Evolutionary conservation across 2,888 invertebrate genomes (phyloP).

Genomic region (Carterocephalus palaemon): DNA sequence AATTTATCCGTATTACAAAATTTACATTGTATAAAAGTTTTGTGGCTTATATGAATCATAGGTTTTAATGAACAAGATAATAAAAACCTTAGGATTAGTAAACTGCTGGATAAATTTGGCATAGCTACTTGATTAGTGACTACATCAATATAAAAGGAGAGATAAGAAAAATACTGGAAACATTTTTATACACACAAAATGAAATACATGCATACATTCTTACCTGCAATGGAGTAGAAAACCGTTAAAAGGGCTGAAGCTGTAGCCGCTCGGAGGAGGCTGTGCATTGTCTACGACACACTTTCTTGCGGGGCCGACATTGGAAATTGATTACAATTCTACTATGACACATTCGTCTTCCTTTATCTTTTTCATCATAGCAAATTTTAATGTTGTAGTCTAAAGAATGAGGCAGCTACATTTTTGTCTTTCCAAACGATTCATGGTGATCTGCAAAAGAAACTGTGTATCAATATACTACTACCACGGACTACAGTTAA

Average conservation of each 20-base stretch:
- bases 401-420: slow-evolving; percentile 1
- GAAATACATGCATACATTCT: no score
- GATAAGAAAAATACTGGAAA: no score
- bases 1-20: no score
- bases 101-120: no score
- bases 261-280: slow-evolving; percentile 63
- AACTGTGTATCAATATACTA: slow-evolving; percentile 6
- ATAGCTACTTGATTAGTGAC: no score
- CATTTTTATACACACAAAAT: no score
- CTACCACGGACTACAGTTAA: no score
- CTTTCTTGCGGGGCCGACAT: slow-evolving; percentile 56
- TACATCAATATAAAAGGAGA: no score
- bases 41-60: no score
- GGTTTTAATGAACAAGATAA: no score
- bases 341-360: slow-evolving; percentile 38
- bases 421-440: slow-evolving; percentile 33
- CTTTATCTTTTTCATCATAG: slow-evolving; percentile 55
- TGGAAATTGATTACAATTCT: slow-evolving; percentile 54
- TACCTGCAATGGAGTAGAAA: slow-evolving; percentile 63
- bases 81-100: no score
- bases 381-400: slow-evolving; percentile 1
- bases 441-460: slow-evolving; percentile 54
- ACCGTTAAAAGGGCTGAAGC: slow-evolving; percentile 68
- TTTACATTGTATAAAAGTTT: no score
- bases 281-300: slow-evolving; percentile 71